Conservation (phyloP, 2,113 vertebrate species). For the Panthera leo region DNA sequence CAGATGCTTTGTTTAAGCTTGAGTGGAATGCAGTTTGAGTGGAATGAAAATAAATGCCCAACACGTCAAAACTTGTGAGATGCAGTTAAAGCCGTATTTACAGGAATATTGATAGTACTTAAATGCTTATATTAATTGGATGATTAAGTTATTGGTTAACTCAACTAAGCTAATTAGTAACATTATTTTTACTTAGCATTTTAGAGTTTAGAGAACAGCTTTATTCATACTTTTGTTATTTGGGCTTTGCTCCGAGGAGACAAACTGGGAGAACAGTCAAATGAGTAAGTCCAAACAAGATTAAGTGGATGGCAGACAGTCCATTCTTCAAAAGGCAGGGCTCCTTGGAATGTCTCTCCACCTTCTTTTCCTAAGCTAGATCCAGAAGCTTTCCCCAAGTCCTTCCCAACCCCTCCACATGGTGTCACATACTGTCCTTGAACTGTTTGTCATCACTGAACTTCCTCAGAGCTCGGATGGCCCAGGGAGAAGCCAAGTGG, state of each 20-base stretch:
- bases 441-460: neutral
- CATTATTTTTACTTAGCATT: neutral
- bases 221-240: neutral
- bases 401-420: neutral
- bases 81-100: neutral
- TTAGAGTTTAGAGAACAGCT: neutral
- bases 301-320: neutral
- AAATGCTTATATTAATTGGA: neutral
- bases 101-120: neutral
- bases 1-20: too few relatives aligned
- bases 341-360: too few relatives aligned
- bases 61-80: neutral
- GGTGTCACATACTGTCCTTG: too few relatives aligned
- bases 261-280: neutral
- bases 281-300: neutral
- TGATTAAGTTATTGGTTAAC: neutral
- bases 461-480: neutral
- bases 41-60: neutral
- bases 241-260: neutral
- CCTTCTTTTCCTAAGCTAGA: neutral
- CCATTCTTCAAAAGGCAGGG: neutral
- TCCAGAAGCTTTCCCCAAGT: neutral
- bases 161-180: neutral
- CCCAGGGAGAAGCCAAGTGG: neutral
- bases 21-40: neutral